Base-by-base conservation (phyloP, 2,888 invertebrate genomes). In the Papilio demoleus region DNA sequence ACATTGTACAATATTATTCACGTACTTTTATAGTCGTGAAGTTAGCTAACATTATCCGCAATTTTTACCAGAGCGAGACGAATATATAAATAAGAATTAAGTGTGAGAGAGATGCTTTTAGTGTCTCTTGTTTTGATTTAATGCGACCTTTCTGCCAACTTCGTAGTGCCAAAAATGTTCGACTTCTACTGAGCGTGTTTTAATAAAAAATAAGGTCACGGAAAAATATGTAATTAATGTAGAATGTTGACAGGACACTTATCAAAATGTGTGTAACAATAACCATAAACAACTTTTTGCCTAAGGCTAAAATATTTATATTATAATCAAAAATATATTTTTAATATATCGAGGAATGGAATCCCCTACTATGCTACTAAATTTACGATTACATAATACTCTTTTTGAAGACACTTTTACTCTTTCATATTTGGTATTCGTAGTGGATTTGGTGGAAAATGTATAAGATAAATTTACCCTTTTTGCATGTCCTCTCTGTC, bases 121-220 rank as follows among this genome's bases (percentile, higher is more conserved):
- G 19, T 45, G 9, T 9, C 1, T 40, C n/a, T 19, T 22, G n/a
- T n/a, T n/a, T n/a, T n/a, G n/a, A n/a, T n/a, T n/a, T n/a, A n/a
- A n/a, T n/a, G n/a, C n/a, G n/a, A n/a, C n/a, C 50, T 27, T 14
- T 27, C n/a, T 27, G 53, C 27, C 9, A 31, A 56, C 31, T 56
- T 56, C 17, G 9, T 17, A 3, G 9, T n/a, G 27, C 27, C 53
- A 27, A 31, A 31, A 56, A 31, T 56, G 5, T n/a, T 31, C 17
- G 34, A 27, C 53, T 53, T 4, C 17, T 50, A 24, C 50, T 64
- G 53, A 64, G 38, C 53, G 38, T 38, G 2, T 24, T 50, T 50
- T 63, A 53, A 53, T 27, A 19, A 34, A 24, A 36, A 64, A 64
- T n/a, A 53, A 53, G 64, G 36, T 50, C 64, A 36, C 53, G 64